phyloP scores from a whole-genome alignment of 2,113 vertebrate species.

The Oryctolagus cuniculus region DNA sequence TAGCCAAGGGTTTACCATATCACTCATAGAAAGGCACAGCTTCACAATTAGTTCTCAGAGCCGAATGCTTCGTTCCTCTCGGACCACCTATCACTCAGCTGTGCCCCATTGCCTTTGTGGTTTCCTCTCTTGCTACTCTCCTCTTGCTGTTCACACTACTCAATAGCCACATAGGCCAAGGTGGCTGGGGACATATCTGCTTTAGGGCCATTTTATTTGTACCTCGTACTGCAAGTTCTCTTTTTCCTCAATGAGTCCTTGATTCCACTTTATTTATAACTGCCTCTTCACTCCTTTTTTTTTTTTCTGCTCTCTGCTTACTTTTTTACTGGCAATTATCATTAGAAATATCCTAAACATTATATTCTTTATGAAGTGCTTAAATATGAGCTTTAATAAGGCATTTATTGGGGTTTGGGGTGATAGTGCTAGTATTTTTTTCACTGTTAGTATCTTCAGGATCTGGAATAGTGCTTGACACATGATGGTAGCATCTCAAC shows the following conservation, averaged over 20 bases:
- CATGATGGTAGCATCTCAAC: not conserved
- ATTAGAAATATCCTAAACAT: not conserved
- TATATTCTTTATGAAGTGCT: not conserved
- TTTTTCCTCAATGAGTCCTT: not conserved
- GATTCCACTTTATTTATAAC: not conserved
- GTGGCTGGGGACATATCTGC: accelerated
- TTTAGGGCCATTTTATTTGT: not conserved
- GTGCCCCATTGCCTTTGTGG: not conserved
- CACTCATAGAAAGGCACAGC: not conserved
- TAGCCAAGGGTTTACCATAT: not conserved
- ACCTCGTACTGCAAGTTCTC: not conserved
- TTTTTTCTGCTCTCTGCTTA: not conserved
- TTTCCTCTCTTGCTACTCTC: not conserved
- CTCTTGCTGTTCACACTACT: accelerated
- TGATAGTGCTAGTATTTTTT: not conserved
- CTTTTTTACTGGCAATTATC: constrained; percentile 3
- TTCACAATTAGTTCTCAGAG: not conserved
- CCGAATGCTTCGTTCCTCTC: not conserved
- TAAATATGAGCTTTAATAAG: not conserved
- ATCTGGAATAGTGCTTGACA: not conserved
- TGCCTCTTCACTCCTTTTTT: not conserved
- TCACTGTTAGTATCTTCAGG: not conserved
- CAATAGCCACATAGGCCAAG: too few species aligned
- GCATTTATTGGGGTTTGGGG: not conserved
- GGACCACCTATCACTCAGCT: accelerated